Percentiles rank a stretch among this genome's conserved stretches.
Evolutionary conservation across 2,888 invertebrate genomes (phyloP).

Genomic region (Ligdia adustata): DNA sequence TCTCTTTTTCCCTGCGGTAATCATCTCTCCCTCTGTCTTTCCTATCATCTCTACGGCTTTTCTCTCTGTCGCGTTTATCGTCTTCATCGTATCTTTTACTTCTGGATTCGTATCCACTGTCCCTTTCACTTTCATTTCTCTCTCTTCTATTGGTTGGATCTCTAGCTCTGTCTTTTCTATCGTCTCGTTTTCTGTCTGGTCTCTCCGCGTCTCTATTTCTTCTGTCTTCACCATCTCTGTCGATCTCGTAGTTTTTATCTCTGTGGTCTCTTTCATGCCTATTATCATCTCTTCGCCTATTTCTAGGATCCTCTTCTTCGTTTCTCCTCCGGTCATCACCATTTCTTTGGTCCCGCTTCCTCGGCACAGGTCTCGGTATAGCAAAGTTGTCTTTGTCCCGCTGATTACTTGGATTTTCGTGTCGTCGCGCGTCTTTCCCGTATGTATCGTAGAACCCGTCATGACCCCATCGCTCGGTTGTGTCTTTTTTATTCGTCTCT

Average conservation of each 20-base stretch:
- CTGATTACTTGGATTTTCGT: slow-evolving; percentile 46
- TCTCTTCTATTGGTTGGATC: slow-evolving; percentile 19
- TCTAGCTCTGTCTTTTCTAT: slow-evolving; percentile 28
- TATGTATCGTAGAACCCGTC: slow-evolving; percentile 76
- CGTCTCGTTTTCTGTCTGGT: slow-evolving; percentile 25
- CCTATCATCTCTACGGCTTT: slow-evolving; percentile 12
- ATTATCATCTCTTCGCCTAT: slow-evolving; percentile 30
- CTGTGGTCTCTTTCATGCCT: slow-evolving; percentile 22
- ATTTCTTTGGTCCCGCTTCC: slow-evolving; percentile 22
- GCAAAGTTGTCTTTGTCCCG: slow-evolving; percentile 53
- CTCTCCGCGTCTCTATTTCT: slow-evolving; percentile 29
- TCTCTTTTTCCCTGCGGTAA: slow-evolving; percentile 9
- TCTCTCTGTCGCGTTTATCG: slow-evolving; percentile 22
- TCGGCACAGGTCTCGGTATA: slow-evolving; percentile 39
- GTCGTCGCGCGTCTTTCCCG: slow-evolving; percentile 63
- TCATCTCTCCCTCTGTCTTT: slow-evolving; percentile 17
- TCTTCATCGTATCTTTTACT: slow-evolving; percentile 29
- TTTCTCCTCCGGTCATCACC: slow-evolving; percentile 29
- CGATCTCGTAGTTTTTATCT: slow-evolving; percentile 1
- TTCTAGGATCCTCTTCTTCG: slow-evolving; percentile 27
- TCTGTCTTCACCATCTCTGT: slow-evolving; percentile 19
- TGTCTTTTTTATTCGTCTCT: slow-evolving; percentile 46
- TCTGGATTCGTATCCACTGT: slow-evolving; percentile 21
- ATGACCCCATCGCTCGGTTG: slow-evolving; percentile 66
- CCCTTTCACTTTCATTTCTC: slow-evolving; percentile 37